Base-by-base conservation (phyloP, 2,888 invertebrate genomes). In the Noctua janthe region DNA sequence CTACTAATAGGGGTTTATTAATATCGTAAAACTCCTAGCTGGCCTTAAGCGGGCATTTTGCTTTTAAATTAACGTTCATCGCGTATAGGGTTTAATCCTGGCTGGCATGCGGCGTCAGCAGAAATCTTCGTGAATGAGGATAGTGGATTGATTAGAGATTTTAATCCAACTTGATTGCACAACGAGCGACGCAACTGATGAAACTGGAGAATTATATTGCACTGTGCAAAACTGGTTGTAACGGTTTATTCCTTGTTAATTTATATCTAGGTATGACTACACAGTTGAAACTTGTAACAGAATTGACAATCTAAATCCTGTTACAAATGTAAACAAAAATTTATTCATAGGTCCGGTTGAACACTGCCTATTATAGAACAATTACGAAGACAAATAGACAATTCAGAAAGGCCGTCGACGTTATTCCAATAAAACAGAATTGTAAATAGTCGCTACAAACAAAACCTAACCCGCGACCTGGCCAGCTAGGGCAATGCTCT, bases 1-100 rank as follows among this genome's bases (percentile, higher is more conserved):
- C 89, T 88, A 88, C 90, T 94, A 94, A 92, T 92, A 92, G 91
- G 90, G 91, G 91, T 93, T 92, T 93, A 93, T 93, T 93, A 93
- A 93, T 92, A 93, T 93, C 92, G 90, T 92, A 92, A 93, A 93
- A 92, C 90, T 91, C 89, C 90, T 86, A 90, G 91, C 90, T 83
- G 81, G 89, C 89, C 91, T 90, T 89, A 90, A 89, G 88, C 90
- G 87, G 85, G 71, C 84, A 86, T 91, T 90, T 89, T 87, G 89
- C 90, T 92, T 92, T 92, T 90, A 93, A 94, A 92, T 92, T 92
- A 92, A 89, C 89, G 90, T 90, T 89, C 82, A 71, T 78, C 76
- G 56, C 80, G 67, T 82, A 81, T 76, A 82, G 64, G 71, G 86
- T 77, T 84, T 86, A 80, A 81, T 80, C 74, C 83, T 85, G 49